These are phyloP conservation scores for Seriola aureovittata DNA, from an alignment of 2,113 vertebrate species.

Conservation along the genomic window DNA sequence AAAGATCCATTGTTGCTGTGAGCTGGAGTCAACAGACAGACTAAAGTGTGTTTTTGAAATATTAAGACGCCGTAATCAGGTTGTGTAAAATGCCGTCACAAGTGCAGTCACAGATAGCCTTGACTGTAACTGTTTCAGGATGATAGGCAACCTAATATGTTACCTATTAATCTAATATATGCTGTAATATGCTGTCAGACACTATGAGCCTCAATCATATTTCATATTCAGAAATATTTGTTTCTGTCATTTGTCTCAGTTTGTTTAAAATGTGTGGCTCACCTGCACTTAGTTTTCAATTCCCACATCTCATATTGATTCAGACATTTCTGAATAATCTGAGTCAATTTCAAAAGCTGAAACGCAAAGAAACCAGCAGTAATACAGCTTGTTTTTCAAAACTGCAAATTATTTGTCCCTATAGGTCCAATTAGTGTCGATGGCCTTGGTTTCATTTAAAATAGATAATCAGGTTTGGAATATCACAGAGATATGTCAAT, in stretches of 20 bases:
- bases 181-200: neutral
- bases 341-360: slow-evolving; percentile 57
- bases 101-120: slow-evolving; percentile 3
- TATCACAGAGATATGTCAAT: slow-evolving; percentile 24
- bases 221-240: neutral
- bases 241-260: slow-evolving; percentile 11
- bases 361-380: slow-evolving; percentile 25
- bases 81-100: slow-evolving; percentile 16
- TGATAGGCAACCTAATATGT: slow-evolving; percentile 40
- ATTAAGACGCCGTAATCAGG: neutral
- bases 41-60: neutral
- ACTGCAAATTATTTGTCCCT: slow-evolving; percentile 60
- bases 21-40: neutral
- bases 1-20: slow-evolving; percentile 1
- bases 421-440: slow-evolving; percentile 61
- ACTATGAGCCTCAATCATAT: neutral
- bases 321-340: slow-evolving; percentile 38
- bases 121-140: slow-evolving; percentile 17
- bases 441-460: slow-evolving; percentile 53
- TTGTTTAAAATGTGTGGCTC: slow-evolving; percentile 23
- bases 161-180: slow-evolving; percentile 36
- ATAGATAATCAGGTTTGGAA: slow-evolving; percentile 29
- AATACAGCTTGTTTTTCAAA: slow-evolving; percentile 48
- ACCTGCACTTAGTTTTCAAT: slow-evolving; percentile 31
- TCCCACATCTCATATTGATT: slow-evolving; percentile 55